phyloP scores from a whole-genome alignment of 2,113 vertebrate species.

The Tretioscincus oriximinensis region DNA sequence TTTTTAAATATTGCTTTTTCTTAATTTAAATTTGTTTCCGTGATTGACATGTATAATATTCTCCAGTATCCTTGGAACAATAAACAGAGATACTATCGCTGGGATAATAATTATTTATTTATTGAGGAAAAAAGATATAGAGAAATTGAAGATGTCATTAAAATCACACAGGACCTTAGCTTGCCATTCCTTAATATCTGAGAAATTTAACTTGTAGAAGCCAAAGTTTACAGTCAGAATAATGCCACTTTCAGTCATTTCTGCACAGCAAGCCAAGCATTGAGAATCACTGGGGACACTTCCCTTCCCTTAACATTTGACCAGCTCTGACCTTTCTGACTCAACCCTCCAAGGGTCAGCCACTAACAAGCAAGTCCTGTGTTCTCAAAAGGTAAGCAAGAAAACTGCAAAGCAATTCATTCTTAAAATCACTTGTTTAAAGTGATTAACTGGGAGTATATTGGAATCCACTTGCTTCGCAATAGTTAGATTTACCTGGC shows the following conservation, averaged over 20 bases:
- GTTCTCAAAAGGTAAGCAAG: neutral
- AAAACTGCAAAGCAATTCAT: neutral
- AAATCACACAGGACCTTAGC: neutral
- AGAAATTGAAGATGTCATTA: neutral
- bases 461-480: neutral
- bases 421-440: neutral
- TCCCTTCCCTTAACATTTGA: neutral
- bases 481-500: constrained; percentile 81
- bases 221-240: neutral
- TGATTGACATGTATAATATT: neutral
- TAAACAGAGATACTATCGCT: neutral
- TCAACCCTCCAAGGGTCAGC: neutral
- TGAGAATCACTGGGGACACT: neutral
- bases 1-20: neutral
- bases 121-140: neutral
- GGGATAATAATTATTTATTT: too few species aligned
- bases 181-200: neutral
- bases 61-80: neutral
- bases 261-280: neutral
- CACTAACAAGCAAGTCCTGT: neutral
- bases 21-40: neutral
- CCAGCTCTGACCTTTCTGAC: neutral
- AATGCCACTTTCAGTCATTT: neutral
- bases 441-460: neutral
- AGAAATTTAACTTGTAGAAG: neutral